Percentiles rank a stretch among this genome's conserved stretches.
Conservation (phyloP, 2,888 invertebrate genomes). For the Nomada ferruginata region DNA sequence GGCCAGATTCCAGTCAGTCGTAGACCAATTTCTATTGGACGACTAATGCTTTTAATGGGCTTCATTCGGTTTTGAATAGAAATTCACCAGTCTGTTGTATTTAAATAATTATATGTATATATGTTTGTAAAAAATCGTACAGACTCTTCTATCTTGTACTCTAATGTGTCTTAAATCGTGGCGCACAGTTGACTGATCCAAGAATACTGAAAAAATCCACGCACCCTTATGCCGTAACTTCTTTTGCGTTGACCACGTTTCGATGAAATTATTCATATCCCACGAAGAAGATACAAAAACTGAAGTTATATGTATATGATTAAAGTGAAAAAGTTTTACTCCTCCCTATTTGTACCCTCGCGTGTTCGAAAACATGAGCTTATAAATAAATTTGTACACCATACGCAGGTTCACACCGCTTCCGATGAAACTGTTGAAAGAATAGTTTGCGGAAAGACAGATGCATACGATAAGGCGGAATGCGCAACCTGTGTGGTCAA, state of each 20-base stretch:
- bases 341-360: too few relatives aligned
- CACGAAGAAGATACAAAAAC: slow-evolving; percentile 14
- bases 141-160: neutral
- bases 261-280: slow-evolving; percentile 37
- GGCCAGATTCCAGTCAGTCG: slow-evolving; percentile 62
- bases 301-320: slow-evolving; percentile 27
- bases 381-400: too few relatives aligned
- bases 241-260: neutral
- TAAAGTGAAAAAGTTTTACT: slow-evolving; percentile 14
- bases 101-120: neutral
- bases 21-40: slow-evolving; percentile 47
- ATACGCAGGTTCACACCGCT: too few relatives aligned
- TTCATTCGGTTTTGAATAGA: slow-evolving; percentile 15
- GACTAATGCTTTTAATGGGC: slow-evolving; percentile 24
- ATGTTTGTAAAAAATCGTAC: too few relatives aligned
- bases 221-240: neutral
- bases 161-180: neutral
- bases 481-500: too few relatives aligned
- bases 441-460: too few relatives aligned
- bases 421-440: too few relatives aligned
- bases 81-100: neutral
- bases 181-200: slow-evolving; percentile 3
- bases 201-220: neutral
- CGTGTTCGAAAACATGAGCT: too few relatives aligned
- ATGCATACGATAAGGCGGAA: too few relatives aligned